Conservation (phyloP, 2,797 vertebrate genomes). For the Phataginus tetradactyla region DNA sequence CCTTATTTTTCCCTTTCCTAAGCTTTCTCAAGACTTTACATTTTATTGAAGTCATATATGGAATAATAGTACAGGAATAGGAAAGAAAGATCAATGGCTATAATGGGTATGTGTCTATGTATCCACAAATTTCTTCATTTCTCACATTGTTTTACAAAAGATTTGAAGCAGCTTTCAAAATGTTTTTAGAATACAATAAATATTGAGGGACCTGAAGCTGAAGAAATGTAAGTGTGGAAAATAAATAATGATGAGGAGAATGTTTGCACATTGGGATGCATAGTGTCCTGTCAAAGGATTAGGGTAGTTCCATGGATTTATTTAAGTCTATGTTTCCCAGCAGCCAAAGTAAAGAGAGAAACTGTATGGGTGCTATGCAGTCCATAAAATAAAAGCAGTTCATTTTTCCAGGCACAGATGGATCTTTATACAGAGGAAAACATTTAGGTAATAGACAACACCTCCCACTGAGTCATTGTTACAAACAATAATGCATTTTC, state of each 20-base stretch:
- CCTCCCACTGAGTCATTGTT: not conserved
- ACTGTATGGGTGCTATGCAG: fast-evolving
- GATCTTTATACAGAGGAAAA: not conserved
- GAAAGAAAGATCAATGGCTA: not conserved
- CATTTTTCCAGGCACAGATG: not conserved
- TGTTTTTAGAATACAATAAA: not conserved
- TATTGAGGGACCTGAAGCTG: not conserved
- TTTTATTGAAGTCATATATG: not conserved
- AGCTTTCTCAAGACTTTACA: not conserved
- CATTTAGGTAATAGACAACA: not conserved
- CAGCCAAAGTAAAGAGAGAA: not conserved
- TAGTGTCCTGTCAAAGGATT: not conserved
- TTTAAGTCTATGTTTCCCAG: not conserved
- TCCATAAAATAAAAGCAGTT: not conserved
- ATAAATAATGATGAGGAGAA: not conserved
- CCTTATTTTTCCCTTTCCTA: not conserved
- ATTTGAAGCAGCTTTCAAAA: not conserved
- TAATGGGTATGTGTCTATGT: not conserved
- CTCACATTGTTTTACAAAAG: not conserved
- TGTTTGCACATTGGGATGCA: not conserved
- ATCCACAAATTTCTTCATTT: not conserved
- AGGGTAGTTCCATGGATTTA: fast-evolving
- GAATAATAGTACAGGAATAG: not conserved
- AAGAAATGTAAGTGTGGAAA: not conserved
- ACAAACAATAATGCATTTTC: not conserved